phyloP scores from a whole-genome alignment of 2,888 invertebrate genomes.

The Drosophila eohydei region DNA sequence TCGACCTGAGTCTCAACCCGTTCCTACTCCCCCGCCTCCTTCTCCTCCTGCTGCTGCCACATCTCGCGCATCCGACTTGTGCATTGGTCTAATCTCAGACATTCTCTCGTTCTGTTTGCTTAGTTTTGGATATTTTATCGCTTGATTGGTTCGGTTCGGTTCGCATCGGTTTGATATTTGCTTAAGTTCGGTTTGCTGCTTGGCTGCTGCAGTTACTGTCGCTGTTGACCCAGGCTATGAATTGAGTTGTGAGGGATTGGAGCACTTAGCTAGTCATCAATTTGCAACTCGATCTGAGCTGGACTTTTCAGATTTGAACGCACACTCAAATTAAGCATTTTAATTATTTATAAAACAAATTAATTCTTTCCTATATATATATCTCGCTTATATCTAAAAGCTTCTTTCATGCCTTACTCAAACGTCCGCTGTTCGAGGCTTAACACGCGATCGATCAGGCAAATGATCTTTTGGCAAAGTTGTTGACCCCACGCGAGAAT shows the following conservation, averaged over 20 bases:
- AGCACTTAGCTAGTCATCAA: constrained; percentile 48
- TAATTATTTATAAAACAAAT: too few species aligned
- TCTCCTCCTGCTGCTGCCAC: neutral
- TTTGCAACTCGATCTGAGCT: neutral
- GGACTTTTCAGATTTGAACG: neutral
- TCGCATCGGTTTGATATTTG: constrained; percentile 40
- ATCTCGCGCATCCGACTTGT: constrained; percentile 5
- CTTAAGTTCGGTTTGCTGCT: constrained; percentile 42
- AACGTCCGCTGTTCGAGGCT: neutral
- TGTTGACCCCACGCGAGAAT: constrained; percentile 24
- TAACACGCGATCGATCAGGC: neutral
- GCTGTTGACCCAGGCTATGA: constrained; percentile 48
- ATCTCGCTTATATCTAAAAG: neutral
- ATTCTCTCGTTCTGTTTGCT: constrained; percentile 58
- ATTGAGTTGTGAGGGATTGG: constrained; percentile 63
- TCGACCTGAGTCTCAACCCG: constrained; percentile 49
- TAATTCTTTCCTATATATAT: neutral
- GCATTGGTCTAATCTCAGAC: constrained; percentile 19
- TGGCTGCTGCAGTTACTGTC: constrained; percentile 30
- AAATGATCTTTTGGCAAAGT: constrained; percentile 22
- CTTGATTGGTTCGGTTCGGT: constrained; percentile 67
- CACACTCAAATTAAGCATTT: too few species aligned
- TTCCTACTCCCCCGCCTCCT: constrained; percentile 8
- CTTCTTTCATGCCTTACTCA: too few species aligned
- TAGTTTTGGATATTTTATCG: constrained; percentile 78